A percentile compares a stretch with the other conserved stretches of the same genome.
Conservation (phyloP, 2,113 vertebrate species). For the Menidia beryllina region DNA sequence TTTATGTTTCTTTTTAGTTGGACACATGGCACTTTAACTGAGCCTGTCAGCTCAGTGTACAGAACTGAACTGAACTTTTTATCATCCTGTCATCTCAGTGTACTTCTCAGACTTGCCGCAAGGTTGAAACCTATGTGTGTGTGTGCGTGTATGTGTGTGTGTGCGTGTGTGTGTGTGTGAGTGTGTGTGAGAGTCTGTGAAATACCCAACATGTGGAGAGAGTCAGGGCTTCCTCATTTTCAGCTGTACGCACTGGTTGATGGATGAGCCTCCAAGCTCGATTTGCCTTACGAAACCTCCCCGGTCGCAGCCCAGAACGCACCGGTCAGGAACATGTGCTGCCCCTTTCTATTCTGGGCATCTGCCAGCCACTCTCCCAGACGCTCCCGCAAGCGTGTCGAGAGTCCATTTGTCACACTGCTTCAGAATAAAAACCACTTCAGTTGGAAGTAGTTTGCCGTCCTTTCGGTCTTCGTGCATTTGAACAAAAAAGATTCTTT, state of each 20-base stretch:
- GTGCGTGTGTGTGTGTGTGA: neutral
- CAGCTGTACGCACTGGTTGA: conserved; percentile 47
- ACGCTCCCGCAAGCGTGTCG: conserved; percentile 38
- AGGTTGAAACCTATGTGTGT: neutral
- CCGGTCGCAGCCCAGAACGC: conserved; percentile 44
- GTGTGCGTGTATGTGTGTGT: neutral
- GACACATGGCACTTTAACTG: conserved; percentile 17
- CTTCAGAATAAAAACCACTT: conserved; percentile 43
- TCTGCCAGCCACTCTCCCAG: conserved; percentile 42
- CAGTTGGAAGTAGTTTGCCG: neutral
- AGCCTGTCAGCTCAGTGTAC: neutral
- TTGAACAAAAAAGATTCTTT: too few species aligned
- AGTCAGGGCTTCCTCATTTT: conserved; percentile 19
- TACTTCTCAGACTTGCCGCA: conserved; percentile 10
- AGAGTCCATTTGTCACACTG: conserved; percentile 67
- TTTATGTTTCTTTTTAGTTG: conserved; percentile 1
- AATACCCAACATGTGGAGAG: neutral
- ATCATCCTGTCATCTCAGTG: conserved; percentile 12
- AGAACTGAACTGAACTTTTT: neutral
- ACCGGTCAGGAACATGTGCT: conserved; percentile 57
- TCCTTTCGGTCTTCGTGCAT: neutral
- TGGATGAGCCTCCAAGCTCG: conserved; percentile 65
- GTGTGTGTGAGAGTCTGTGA: too few species aligned
- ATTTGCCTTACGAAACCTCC: conserved; percentile 42
- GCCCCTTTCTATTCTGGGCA: conserved; percentile 49